These are phyloP conservation scores for Laspeyria flexula DNA, from an alignment of 2,888 invertebrate genomes.

Conservation along the genomic window DNA sequence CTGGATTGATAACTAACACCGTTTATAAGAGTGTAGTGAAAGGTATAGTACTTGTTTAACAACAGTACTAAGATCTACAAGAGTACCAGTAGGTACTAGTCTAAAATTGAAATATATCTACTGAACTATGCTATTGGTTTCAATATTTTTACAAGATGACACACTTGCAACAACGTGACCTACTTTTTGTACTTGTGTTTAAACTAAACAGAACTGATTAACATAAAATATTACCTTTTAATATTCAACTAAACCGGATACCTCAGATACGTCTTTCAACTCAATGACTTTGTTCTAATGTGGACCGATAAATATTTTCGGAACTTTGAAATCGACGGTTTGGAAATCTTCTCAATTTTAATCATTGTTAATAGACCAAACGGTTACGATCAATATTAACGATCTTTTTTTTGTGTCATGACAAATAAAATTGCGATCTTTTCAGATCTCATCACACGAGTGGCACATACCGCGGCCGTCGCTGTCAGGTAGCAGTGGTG, in stretches of 20 bases:
- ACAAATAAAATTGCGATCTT: slow-evolving; percentile 29
- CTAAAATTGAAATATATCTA: not conserved
- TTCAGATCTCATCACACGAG: slow-evolving; percentile 75
- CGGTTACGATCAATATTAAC: not conserved
- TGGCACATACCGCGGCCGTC: slow-evolving; percentile 95
- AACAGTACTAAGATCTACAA: no score
- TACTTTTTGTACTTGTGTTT: slow-evolving; percentile 28
- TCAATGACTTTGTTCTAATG: not conserved
- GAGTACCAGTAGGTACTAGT: no score
- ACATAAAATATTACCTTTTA: slow-evolving; percentile 17
- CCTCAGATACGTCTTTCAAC: not conserved
- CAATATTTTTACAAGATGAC: slow-evolving; percentile 33
- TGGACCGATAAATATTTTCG: not conserved
- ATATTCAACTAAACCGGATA: not conserved
- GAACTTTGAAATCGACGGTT: not conserved
- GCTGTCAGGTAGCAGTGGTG: slow-evolving; percentile 83
- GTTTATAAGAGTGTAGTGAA: no score
- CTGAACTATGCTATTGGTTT: slow-evolving; percentile 2
- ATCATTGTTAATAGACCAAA: not conserved
- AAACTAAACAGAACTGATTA: slow-evolving; percentile 12
- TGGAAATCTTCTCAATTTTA: not conserved
- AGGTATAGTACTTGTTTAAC: not conserved
- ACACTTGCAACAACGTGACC: slow-evolving; percentile 31
- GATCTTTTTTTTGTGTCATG: not conserved
- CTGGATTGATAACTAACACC: no score